Base-by-base conservation (phyloP, 1,140 invertebrate genomes). In the Heliconius himera region DNA sequence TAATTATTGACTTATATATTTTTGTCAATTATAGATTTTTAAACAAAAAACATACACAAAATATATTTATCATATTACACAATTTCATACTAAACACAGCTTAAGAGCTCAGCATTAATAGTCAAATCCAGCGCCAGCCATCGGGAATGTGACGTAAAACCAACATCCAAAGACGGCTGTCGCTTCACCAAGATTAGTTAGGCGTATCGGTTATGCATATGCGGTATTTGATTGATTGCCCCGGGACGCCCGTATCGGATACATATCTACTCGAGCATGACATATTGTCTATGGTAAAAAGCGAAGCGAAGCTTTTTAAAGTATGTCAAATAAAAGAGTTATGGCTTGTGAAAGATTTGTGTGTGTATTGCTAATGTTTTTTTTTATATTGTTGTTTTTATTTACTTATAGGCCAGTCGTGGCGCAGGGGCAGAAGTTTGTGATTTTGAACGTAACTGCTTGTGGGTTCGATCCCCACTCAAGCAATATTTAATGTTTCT, bases 191-290 rank as follows among this genome's bases (percentile, higher is more conserved):
- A 75, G 29, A 38, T 60, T 60, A 66, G 22, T 41, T 29, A 76
- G 38, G 74, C 56, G 66, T 41, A 76, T 76, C 36, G 29, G 56
- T 49, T 70, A 76, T 46, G 38, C 60, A 70, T 70, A 76, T 60
- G 54, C 11, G 29, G 74, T 75, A 22, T 66, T 46, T 76, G 74
- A 76, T 76, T 70, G 54, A 76, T 70, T 76, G 74, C 22, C 66
- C 36, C 9, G n/a, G 20, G 38, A 41, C 41, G 26, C 60, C n/a
- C 74, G 74, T 26, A 36, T 70, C 54, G 8, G 60, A 16, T 29
- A 66, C 60, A 29, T 29, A 66, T 66, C 60, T 66, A 13, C 22
- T 66, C 60, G 26, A 66, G 22, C 60, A 16, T 66, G 60, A 66
- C 60, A 66, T 66, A 66, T 66, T 66, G 60, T 66, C 22, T 66